These are phyloP conservation scores for Neogale vison DNA, from an alignment of 2,113 vertebrate genomes.

Conservation along the genomic window DNA sequence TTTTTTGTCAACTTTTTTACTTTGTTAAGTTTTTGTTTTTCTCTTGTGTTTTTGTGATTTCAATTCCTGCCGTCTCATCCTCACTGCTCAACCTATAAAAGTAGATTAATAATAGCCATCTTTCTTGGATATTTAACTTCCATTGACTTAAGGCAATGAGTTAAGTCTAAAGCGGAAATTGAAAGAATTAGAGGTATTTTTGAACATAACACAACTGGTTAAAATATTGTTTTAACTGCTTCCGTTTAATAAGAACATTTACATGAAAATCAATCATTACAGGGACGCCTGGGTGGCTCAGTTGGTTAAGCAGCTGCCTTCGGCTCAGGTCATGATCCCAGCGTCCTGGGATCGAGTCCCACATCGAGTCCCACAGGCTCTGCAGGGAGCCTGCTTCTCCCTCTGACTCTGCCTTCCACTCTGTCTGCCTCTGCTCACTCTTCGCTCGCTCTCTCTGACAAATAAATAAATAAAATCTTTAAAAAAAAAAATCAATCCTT, in stretches of 20 bases:
- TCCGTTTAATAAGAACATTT: background rate
- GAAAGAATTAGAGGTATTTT: background rate
- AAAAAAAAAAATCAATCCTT: conserved; percentile 31
- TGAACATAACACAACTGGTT: background rate
- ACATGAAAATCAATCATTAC: background rate
- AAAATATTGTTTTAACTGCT: conserved; percentile 1
- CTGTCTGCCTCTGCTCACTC: too few species aligned
- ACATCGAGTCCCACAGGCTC: too few species aligned
- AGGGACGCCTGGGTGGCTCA: too few species aligned
- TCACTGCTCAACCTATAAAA: background rate
- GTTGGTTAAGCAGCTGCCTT: too few species aligned
- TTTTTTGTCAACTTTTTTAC: background rate
- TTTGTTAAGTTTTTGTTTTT: background rate
- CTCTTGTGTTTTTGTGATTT: background rate
- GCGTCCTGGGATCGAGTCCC: too few species aligned
- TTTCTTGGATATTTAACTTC: conserved; percentile 4
- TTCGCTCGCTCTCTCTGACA: too few species aligned
- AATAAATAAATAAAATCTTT: too few species aligned
- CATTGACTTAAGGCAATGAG: background rate
- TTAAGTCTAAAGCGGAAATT: background rate
- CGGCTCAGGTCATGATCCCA: too few species aligned
- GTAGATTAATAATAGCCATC: background rate
- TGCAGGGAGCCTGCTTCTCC: too few species aligned
- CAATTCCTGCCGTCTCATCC: background rate
- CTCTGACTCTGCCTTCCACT: too few species aligned